Conservation (phyloP, 2,113 vertebrate genomes). For the Symphodus melops region DNA sequence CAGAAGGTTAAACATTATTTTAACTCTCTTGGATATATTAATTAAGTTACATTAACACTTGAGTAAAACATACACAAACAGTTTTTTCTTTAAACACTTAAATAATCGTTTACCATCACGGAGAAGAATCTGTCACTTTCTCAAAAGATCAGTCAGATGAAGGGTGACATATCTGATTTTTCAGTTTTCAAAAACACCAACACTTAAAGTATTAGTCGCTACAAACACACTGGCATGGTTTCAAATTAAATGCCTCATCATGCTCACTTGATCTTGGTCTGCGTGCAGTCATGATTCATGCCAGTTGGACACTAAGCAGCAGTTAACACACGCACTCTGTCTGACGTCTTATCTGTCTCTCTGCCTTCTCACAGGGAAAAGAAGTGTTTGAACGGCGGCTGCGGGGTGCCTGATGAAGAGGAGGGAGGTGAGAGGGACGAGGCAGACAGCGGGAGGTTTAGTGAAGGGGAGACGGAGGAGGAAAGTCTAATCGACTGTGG, state of each 20-base stretch:
- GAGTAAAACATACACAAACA: too few relatives aligned
- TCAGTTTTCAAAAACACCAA: conserved; percentile 20
- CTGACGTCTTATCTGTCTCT: conserved; percentile 29
- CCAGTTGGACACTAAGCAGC: conserved; percentile 17
- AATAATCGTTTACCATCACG: neutral
- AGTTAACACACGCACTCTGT: neutral
- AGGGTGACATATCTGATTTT: neutral
- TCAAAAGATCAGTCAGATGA: neutral
- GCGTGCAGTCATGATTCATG: conserved; percentile 35
- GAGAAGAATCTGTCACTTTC: conserved; percentile 12
- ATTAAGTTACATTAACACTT: too few relatives aligned
- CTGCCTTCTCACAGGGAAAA: conserved; percentile 75
- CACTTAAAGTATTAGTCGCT: conserved; percentile 29
- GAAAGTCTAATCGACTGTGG: conserved; percentile 91
- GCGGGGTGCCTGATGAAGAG: conserved; percentile 90
- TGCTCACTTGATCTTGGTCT: conserved; percentile 20
- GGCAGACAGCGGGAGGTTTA: conserved; percentile 84
- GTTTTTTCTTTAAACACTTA: neutral
- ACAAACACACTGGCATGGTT: conserved; percentile 14
- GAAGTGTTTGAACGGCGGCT: conserved; percentile 93
- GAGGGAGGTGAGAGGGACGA: conserved; percentile 90
- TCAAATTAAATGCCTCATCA: conserved; percentile 24
- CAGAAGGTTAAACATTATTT: conserved; percentile 60
- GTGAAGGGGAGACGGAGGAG: conserved; percentile 87
- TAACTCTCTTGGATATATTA: neutral